Conservation (phyloP, 2,888 invertebrate genomes). For the Lysandra coridon region DNA sequence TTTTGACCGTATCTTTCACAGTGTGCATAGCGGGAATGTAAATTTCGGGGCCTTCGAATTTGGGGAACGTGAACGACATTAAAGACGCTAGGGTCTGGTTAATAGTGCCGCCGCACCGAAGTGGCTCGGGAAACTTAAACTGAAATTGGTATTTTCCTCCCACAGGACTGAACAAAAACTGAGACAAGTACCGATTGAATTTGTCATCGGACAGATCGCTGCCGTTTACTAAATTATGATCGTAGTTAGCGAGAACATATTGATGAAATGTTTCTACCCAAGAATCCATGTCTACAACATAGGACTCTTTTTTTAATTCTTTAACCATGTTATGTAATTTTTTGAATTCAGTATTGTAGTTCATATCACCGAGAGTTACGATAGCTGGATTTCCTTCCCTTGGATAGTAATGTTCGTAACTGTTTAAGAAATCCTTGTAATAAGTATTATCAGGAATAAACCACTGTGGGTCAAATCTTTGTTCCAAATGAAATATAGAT, state of each 20-base stretch:
- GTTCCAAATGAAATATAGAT: constrained; percentile 83
- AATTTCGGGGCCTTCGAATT: constrained; percentile 82
- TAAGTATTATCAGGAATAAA: constrained; percentile 87
- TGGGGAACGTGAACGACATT: constrained; percentile 82
- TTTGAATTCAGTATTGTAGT: constrained; percentile 82
- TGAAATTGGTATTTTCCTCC: constrained; percentile 85
- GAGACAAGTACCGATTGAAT: constrained; percentile 83
- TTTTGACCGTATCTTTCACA: constrained; percentile 78
- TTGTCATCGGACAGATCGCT: constrained; percentile 71
- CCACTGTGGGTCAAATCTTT: constrained; percentile 90
- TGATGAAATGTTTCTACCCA: constrained; percentile 85
- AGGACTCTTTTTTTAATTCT: constrained; percentile 72
- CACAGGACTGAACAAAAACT: constrained; percentile 84
- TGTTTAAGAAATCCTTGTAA: constrained; percentile 80
- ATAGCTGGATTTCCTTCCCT: constrained; percentile 82
- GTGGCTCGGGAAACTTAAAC: constrained; percentile 81
- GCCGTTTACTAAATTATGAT: constrained; percentile 73
- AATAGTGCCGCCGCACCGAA: constrained; percentile 82
- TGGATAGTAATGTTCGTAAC: constrained; percentile 83
- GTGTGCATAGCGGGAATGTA: constrained; percentile 88
- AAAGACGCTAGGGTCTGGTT: constrained; percentile 81
- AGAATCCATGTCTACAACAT: constrained; percentile 78
- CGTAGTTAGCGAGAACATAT: constrained; percentile 81
- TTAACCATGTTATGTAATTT: constrained; percentile 79
- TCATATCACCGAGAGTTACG: constrained; percentile 83